Conservation (phyloP, 2,888 invertebrate genomes). For the Melieria picta region DNA sequence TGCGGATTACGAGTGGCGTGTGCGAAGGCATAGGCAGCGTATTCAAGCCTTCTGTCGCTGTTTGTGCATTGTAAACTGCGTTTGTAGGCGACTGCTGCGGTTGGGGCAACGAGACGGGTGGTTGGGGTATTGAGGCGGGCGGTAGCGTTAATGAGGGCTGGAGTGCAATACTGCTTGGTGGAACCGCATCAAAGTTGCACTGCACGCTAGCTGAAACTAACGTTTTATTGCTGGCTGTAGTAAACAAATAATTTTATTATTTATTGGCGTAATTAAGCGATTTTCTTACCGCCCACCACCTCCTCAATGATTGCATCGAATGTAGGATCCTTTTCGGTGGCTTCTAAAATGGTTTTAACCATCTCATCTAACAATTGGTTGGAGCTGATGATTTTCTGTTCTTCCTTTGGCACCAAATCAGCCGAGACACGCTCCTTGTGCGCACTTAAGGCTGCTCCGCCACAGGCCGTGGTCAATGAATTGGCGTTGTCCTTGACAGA, state of each 20-base stretch:
- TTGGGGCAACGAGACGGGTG: not conserved
- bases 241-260: not conserved
- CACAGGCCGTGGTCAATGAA: not conserved
- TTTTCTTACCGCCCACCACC: conserved; percentile 48
- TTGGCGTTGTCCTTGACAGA: not conserved
- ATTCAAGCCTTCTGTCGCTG: conserved; percentile 3
- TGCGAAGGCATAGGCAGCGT: conserved; percentile 44
- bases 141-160: not conserved
- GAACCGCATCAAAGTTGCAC: conserved; percentile 36
- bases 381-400: conserved; percentile 38
- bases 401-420: conserved; percentile 16
- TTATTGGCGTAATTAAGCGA: not conserved
- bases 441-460: not conserved
- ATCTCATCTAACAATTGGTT: conserved; percentile 56
- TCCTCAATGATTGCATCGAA: conserved; percentile 61
- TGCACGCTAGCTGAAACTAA: conserved; percentile 38
- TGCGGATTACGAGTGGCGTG: conserved; percentile 54
- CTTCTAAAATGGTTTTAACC: conserved; percentile 60
- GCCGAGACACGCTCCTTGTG: not conserved
- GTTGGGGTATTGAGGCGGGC: not conserved
- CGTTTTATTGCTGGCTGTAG: conserved; percentile 37
- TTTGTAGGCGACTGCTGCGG: conserved; percentile 27
- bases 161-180: not conserved
- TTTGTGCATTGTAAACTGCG: conserved; percentile 11
- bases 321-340: conserved; percentile 61